These are phyloP conservation scores for Carposina sasakii DNA, from an alignment of 1,140 invertebrate genomes.

Conservation along the genomic window DNA sequence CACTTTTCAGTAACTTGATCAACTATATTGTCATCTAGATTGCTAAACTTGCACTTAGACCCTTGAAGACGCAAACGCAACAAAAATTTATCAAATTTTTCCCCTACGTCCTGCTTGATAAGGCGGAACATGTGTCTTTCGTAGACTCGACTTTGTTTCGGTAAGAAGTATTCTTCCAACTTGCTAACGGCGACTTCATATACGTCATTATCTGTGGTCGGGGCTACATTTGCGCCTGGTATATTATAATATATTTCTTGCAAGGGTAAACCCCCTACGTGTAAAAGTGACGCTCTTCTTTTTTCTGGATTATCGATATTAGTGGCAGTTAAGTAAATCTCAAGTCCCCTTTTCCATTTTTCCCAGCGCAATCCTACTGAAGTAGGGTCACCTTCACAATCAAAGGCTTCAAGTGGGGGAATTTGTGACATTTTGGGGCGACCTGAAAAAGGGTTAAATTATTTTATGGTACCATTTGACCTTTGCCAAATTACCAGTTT, in stretches of 20 bases:
- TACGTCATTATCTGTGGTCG: constrained; percentile 5
- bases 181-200: constrained; percentile 19
- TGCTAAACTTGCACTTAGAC: constrained; percentile 14
- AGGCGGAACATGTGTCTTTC: constrained; percentile 13
- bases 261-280: constrained; percentile 24
- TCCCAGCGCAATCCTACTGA: constrained; percentile 22
- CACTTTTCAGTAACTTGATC: constrained; percentile 24
- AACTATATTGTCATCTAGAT: constrained; percentile 11
- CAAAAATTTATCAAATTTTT: constrained; percentile 23
- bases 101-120: constrained; percentile 17
- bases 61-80: constrained; percentile 11
- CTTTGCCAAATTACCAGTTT: neutral
- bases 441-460: neutral
- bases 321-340: constrained; percentile 23
- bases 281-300: constrained; percentile 30
- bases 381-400: constrained; percentile 19
- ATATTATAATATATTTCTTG: constrained; percentile 33
- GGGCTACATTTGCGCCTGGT: constrained; percentile 20
- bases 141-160: constrained; percentile 15
- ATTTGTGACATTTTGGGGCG: constrained; percentile 9
- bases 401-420: constrained; percentile 16
- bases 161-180: constrained; percentile 15
- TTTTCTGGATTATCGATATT: constrained; percentile 15
- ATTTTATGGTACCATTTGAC: neutral
- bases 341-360: constrained; percentile 28